Evolutionary conservation across 2,113 vertebrate species (phyloP).

Genomic region (Vulpes lagopus): DNA sequence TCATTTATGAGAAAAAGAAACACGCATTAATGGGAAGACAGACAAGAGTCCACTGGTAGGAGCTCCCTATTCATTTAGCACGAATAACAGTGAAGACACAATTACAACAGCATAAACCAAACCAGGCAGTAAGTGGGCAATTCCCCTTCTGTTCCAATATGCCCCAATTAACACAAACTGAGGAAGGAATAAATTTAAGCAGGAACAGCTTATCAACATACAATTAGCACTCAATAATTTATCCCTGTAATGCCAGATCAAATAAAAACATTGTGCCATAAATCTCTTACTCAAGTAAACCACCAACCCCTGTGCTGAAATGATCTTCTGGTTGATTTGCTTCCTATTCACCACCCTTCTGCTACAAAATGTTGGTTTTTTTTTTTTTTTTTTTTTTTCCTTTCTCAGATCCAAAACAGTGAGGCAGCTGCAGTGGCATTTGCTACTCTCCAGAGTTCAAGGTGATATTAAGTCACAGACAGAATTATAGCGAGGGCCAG

Average conservation of each 20-base stretch:
- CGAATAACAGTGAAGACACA: slow-evolving; percentile 50
- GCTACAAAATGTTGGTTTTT: not conserved
- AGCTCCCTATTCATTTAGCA: slow-evolving; percentile 2
- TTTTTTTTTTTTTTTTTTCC: not conserved
- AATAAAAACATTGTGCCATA: slow-evolving; percentile 81
- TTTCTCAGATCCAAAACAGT: not conserved
- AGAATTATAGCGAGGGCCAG: slow-evolving; percentile 1
- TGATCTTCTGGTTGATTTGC: slow-evolving; percentile 65
- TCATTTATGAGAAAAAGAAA: slow-evolving; percentile 55
- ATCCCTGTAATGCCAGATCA: slow-evolving; percentile 69
- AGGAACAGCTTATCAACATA: slow-evolving; percentile 77
- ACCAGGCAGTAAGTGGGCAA: slow-evolving; percentile 71
- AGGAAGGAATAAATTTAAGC: slow-evolving; percentile 81
- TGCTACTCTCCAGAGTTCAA: slow-evolving; percentile 44
- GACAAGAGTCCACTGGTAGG: not conserved
- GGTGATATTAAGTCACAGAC: slow-evolving; percentile 56
- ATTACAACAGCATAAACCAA: slow-evolving; percentile 58
- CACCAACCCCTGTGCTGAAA: slow-evolving; percentile 41
- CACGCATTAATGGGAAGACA: not conserved
- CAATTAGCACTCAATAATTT: slow-evolving; percentile 79
- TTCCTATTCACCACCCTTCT: slow-evolving; percentile 67
- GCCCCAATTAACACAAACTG: slow-evolving; percentile 66
- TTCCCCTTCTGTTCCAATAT: slow-evolving; percentile 63
- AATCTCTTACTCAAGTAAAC: slow-evolving; percentile 78
- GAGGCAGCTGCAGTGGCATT: slow-evolving; percentile 39